Evolutionary conservation across 2,888 invertebrate species (phyloP).

Genomic region (Netelia inedita): DNA sequence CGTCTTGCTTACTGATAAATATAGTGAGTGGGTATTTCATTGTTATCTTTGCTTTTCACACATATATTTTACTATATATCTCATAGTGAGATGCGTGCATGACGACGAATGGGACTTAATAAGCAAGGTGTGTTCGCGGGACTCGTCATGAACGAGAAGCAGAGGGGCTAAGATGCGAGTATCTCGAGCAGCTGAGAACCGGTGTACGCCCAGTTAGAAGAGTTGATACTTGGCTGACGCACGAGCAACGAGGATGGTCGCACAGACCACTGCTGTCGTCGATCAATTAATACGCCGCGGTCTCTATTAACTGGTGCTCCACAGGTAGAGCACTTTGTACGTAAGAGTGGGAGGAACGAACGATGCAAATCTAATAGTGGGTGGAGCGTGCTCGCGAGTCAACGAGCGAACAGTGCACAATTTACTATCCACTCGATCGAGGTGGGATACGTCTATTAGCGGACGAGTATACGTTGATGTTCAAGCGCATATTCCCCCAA

Average conservation of each 20-base stretch:
- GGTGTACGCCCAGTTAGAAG: slow-evolving; percentile 63
- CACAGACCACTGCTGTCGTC: slow-evolving; percentile 51
- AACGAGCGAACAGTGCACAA: slow-evolving; percentile 21
- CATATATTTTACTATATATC: slow-evolving; percentile 2
- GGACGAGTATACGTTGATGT: slow-evolving; percentile 4
- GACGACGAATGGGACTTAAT: slow-evolving; percentile 58
- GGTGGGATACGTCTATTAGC: slow-evolving; percentile 10
- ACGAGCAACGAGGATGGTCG: slow-evolving; percentile 35
- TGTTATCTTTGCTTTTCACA: not conserved
- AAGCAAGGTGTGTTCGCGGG: slow-evolving; percentile 8
- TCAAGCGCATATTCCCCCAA: slow-evolving; percentile 9
- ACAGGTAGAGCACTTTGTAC: slow-evolving; percentile 39
- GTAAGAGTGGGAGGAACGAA: slow-evolving; percentile 8
- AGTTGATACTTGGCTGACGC: slow-evolving; percentile 31
- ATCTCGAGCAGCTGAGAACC: slow-evolving; percentile 25
- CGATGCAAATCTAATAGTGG: slow-evolving; percentile 30
- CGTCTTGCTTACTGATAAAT: slow-evolving; percentile 28
- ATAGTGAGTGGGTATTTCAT: too few relatives aligned
- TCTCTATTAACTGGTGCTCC: slow-evolving; percentile 46
- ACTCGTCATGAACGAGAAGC: slow-evolving; percentile 15
- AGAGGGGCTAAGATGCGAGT: slow-evolving; percentile 37
- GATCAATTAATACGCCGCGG: slow-evolving; percentile 65
- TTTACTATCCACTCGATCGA: slow-evolving; percentile 11
- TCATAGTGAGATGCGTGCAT: slow-evolving; percentile 31
- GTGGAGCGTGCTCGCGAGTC: slow-evolving; percentile 53